phyloP scores from a whole-genome alignment of 2,888 invertebrate genomes.

The Epistrophe eligans region DNA sequence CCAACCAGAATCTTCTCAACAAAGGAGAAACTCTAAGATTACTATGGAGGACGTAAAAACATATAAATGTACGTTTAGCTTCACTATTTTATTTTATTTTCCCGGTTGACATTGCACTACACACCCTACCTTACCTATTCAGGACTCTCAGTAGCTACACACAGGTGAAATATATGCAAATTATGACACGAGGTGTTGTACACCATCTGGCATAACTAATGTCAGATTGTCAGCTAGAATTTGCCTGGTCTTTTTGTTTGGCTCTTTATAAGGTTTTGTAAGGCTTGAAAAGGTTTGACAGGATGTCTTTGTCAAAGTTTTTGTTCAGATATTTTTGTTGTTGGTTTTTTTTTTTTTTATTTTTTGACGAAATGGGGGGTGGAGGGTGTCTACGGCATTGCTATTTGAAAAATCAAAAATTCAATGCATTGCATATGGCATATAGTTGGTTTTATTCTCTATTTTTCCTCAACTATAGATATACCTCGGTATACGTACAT shows the following conservation, averaged over 20 bases:
- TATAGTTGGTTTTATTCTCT: not conserved
- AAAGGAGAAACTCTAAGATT: not conserved
- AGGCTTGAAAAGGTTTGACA: slow-evolving; percentile 43
- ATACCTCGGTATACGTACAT: too few species aligned
- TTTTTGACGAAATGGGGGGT: not conserved
- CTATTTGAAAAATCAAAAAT: slow-evolving; percentile 45
- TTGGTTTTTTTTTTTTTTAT: not conserved
- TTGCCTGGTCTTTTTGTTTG: slow-evolving; percentile 32
- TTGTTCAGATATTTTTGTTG: slow-evolving; percentile 45
- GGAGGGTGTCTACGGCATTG: not conserved
- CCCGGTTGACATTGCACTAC: slow-evolving; percentile 37
- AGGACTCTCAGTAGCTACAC: not conserved
- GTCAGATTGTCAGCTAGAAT: slow-evolving; percentile 67
- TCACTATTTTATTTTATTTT: slow-evolving; percentile 29
- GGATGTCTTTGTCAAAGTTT: slow-evolving; percentile 58
- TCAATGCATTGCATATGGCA: slow-evolving; percentile 40
- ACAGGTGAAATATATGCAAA: slow-evolving; percentile 73
- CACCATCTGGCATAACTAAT: slow-evolving; percentile 75
- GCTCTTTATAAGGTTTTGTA: slow-evolving; percentile 24
- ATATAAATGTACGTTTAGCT: too few species aligned
- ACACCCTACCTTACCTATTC: slow-evolving; percentile 18
- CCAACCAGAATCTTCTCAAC: slow-evolving; percentile 2
- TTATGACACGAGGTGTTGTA: slow-evolving; percentile 72
- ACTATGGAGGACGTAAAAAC: not conserved
- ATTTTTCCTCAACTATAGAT: not conserved